Conservation (phyloP, 2,113 vertebrate species). For the Macroglossus sobrinus region DNA sequence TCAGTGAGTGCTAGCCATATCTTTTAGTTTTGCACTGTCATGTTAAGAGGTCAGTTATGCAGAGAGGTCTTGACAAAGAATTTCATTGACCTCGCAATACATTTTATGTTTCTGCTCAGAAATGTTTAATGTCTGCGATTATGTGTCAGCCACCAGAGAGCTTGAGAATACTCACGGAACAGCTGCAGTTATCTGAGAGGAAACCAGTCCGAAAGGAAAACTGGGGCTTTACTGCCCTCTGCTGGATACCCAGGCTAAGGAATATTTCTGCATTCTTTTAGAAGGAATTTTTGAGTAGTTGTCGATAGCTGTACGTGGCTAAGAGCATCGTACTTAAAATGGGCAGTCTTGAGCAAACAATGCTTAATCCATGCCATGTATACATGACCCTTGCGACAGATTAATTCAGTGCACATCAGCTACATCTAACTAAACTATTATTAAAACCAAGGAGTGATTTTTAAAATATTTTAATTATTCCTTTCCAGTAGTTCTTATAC, state of each 20-base stretch:
- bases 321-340: background rate
- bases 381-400: background rate
- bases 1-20: conserved; percentile 32
- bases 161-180: conserved; percentile 41
- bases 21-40: conserved; percentile 61
- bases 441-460: background rate
- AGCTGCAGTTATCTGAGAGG: background rate
- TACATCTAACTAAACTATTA: conserved; percentile 33
- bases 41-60: conserved; percentile 53
- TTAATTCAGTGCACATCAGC: background rate
- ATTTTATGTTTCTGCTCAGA: conserved; percentile 71
- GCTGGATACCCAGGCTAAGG: conserved; percentile 62
- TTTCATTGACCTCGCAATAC: conserved; percentile 74
- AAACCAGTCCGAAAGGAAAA: conserved; percentile 62
- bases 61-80: conserved; percentile 74
- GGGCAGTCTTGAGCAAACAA: background rate
- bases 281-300: background rate
- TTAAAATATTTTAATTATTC: background rate
- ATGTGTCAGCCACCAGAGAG: conserved; percentile 27
- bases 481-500: conserved; percentile 49
- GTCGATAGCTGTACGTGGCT: background rate
- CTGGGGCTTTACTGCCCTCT: conserved; percentile 82
- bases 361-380: background rate
- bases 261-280: background rate
- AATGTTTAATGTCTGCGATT: conserved; percentile 75